phyloP scores from a whole-genome alignment of 2,888 invertebrate species.

The Macaria notata region DNA sequence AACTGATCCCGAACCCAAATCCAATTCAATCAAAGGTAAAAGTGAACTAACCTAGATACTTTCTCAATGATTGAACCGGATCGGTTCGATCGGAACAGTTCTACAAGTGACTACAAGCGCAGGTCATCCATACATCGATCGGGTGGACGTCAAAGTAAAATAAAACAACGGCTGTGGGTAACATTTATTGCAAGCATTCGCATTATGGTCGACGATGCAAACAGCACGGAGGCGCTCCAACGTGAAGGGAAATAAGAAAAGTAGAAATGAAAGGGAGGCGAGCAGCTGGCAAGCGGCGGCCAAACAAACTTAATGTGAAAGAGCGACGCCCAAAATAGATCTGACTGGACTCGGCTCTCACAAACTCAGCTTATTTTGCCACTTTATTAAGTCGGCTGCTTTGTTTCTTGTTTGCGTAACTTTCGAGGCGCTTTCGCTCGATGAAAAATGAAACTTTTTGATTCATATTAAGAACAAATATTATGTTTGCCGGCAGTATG shows the following conservation, averaged over 20 bases:
- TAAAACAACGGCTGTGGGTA: conserved; percentile 69
- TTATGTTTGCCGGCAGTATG: conserved; percentile 1
- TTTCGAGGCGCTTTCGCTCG: conserved; percentile 15
- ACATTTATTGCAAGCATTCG: conserved; percentile 73
- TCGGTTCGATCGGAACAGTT: background rate
- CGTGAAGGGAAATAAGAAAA: conserved; percentile 56
- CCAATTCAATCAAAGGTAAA: conserved; percentile 3
- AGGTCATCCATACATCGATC: conserved; percentile 31
- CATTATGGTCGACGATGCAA: conserved; percentile 50
- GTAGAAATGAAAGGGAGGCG: conserved; percentile 53
- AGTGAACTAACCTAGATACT: background rate
- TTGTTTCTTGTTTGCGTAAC: conserved; percentile 37
- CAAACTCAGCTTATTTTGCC: conserved; percentile 45
- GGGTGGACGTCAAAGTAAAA: conserved; percentile 59
- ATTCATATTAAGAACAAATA: conserved; percentile 6
- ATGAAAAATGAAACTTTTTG: conserved; percentile 12
- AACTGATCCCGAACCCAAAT: background rate
- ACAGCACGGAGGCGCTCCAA: conserved; percentile 47
- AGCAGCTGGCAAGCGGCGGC: conserved; percentile 49
- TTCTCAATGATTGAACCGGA: conserved; percentile 4
- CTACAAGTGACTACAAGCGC: conserved; percentile 44
- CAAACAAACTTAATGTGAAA: conserved; percentile 59
- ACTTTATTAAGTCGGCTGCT: conserved; percentile 41
- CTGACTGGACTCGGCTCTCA: conserved; percentile 49
- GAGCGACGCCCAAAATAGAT: conserved; percentile 49